Evolutionary conservation across 2,113 vertebrate genomes (phyloP).

Genomic region (Limanda limanda): DNA sequence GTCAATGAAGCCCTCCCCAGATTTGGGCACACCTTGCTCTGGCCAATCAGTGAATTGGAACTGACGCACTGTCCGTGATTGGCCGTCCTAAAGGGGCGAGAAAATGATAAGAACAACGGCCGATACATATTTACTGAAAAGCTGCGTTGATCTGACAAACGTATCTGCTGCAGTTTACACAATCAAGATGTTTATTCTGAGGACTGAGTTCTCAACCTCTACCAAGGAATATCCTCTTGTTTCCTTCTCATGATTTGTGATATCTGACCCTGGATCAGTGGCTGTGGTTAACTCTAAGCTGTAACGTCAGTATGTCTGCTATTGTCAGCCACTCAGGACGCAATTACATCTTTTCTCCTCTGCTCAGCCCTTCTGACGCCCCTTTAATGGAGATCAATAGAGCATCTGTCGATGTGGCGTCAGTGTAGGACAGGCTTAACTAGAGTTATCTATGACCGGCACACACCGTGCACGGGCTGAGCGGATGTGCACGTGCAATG

Average conservation of each 20-base stretch:
- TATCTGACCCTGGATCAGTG: constrained; percentile 75
- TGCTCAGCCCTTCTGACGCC: constrained; percentile 78
- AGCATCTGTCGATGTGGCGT: constrained; percentile 78
- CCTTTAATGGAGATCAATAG: constrained; percentile 82
- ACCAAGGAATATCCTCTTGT: constrained; percentile 54
- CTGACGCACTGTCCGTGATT: constrained; percentile 96
- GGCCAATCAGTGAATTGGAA: constrained; percentile 99
- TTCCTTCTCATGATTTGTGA: constrained; percentile 68
- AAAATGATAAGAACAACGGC: background rate
- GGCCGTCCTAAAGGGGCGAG: constrained; percentile 87
- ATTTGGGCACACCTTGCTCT: constrained; percentile 97
- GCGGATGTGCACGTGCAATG: background rate
- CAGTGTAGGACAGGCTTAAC: constrained; percentile 69
- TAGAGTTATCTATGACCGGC: constrained; percentile 70
- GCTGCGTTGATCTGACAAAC: background rate
- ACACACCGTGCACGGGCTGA: background rate
- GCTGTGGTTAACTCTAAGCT: constrained; percentile 69
- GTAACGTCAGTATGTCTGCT: constrained; percentile 65
- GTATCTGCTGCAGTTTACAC: constrained; percentile 1
- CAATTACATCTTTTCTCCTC: constrained; percentile 79
- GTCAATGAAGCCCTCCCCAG: constrained; percentile 97
- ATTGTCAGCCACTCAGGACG: constrained; percentile 72
- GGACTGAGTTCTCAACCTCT: constrained; percentile 28
- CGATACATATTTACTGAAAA: background rate
- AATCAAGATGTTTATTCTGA: background rate